Evolutionary conservation across 2,888 invertebrate genomes (phyloP).

Genomic region (Megaustenia siamemsis): DNA sequence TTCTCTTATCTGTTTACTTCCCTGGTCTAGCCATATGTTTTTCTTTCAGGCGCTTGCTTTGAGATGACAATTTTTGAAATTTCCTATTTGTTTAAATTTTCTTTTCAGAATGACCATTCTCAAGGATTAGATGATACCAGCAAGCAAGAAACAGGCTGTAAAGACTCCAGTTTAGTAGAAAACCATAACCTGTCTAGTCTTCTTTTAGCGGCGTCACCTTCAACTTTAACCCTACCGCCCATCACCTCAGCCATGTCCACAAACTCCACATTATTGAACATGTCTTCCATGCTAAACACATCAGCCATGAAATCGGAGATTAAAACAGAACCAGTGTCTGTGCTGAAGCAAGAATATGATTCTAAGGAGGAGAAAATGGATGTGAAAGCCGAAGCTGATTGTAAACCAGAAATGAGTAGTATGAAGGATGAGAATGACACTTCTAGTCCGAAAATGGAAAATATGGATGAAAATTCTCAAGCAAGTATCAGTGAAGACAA

Average conservation of each 20-base stretch:
- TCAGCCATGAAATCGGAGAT: slow-evolving; percentile 71
- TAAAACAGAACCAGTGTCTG: slow-evolving; percentile 47
- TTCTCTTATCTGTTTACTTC: too few species aligned
- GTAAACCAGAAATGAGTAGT: slow-evolving; percentile 57
- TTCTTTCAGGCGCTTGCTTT: too few species aligned
- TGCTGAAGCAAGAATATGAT: slow-evolving; percentile 57
- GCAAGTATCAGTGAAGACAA: slow-evolving; percentile 51
- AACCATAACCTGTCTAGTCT: slow-evolving; percentile 59
- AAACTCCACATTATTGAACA: slow-evolving; percentile 60
- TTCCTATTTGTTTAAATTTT: too few species aligned
- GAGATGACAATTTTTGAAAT: too few species aligned
- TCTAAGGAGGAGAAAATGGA: slow-evolving; percentile 69
- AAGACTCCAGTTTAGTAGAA: slow-evolving; percentile 47
- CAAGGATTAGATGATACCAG: slow-evolving; percentile 38
- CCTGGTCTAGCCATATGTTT: too few species aligned
- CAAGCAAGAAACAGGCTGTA: slow-evolving; percentile 31
- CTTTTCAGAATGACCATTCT: slow-evolving; percentile 44
- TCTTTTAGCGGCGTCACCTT: slow-evolving; percentile 55
- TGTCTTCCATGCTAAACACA: slow-evolving; percentile 72
- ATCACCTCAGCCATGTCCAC: slow-evolving; percentile 43
- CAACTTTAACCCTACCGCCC: slow-evolving; percentile 29
- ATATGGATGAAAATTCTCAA: slow-evolving; percentile 55
- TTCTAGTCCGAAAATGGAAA: slow-evolving; percentile 55
- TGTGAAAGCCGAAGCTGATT: slow-evolving; percentile 64
- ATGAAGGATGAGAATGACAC: slow-evolving; percentile 53